phyloP scores from a whole-genome alignment of 2,888 invertebrate species.

The Epinotia brunnichana region DNA sequence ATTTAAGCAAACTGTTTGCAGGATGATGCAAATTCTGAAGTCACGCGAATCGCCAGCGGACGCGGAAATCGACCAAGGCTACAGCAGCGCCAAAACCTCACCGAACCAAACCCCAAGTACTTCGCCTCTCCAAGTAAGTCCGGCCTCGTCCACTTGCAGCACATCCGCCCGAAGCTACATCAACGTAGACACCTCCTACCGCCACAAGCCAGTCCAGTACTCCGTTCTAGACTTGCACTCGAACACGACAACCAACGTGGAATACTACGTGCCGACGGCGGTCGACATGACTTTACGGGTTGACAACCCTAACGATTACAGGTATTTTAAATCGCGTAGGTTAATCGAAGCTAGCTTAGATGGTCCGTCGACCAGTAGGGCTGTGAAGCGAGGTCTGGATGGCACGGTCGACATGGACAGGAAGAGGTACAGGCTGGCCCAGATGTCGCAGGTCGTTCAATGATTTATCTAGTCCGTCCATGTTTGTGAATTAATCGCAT shows the following conservation, averaged over 20 bases:
- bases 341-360: constrained; percentile 70
- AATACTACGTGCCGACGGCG: constrained; percentile 63
- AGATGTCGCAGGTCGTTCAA: constrained; percentile 76
- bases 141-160: constrained; percentile 65
- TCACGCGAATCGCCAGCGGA: constrained; percentile 64
- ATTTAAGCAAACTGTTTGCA: constrained; percentile 50
- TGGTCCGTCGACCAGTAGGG: constrained; percentile 61
- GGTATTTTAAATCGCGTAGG: constrained; percentile 68
- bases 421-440: constrained; percentile 70
- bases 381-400: constrained; percentile 72
- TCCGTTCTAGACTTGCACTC: constrained; percentile 64
- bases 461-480: constrained; percentile 62
- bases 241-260: constrained; percentile 49
- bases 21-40: constrained; percentile 78
- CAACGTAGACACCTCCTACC: constrained; percentile 56
- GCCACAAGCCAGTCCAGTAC: constrained; percentile 60
- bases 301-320: constrained; percentile 65
- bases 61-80: constrained; percentile 71
- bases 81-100: constrained; percentile 72
- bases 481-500: constrained; percentile 49
- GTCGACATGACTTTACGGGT: constrained; percentile 66
- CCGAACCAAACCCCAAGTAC: constrained; percentile 70
- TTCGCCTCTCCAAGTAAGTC: constrained; percentile 66
- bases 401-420: constrained; percentile 66
- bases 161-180: constrained; percentile 58